phyloP scores from a whole-genome alignment of 2,888 invertebrate genomes.

The Tethea ocularis region DNA sequence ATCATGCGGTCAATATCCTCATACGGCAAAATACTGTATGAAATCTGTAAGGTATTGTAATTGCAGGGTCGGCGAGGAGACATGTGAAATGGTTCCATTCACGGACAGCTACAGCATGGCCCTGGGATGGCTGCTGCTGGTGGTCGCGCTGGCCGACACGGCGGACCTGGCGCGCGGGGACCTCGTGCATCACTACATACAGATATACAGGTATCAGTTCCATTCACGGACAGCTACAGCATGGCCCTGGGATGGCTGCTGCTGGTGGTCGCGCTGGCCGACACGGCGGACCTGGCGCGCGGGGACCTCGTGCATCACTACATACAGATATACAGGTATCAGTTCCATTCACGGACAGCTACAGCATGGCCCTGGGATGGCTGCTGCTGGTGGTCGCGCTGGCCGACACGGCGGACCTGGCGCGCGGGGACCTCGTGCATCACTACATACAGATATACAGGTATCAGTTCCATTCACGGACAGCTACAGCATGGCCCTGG shows the following conservation, averaged over 20 bases:
- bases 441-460: too few relatives aligned
- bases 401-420: slow-evolving; percentile 54
- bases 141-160: slow-evolving; percentile 87
- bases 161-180: slow-evolving; percentile 87
- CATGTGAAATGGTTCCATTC: slow-evolving; percentile 81
- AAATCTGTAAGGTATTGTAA: too few relatives aligned
- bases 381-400: slow-evolving; percentile 89
- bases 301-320: slow-evolving; percentile 89
- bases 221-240: slow-evolving; percentile 83
- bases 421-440: slow-evolving; percentile 82
- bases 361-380: slow-evolving; percentile 86
- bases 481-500: too few relatives aligned
- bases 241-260: slow-evolving; percentile 88
- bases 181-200: slow-evolving; percentile 88
- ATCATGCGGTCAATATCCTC: too few relatives aligned
- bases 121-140: slow-evolving; percentile 88
- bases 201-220: slow-evolving; percentile 79
- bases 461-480: too few relatives aligned
- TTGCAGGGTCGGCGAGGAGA: slow-evolving; percentile 83
- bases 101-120: slow-evolving; percentile 85
- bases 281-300: slow-evolving; percentile 86
- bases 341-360: slow-evolving; percentile 83
- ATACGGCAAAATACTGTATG: too few relatives aligned
- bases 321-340: slow-evolving; percentile 82
- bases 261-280: slow-evolving; percentile 88